Base-by-base conservation (phyloP, 2,888 invertebrate species). In the Drosophila merina region DNA sequence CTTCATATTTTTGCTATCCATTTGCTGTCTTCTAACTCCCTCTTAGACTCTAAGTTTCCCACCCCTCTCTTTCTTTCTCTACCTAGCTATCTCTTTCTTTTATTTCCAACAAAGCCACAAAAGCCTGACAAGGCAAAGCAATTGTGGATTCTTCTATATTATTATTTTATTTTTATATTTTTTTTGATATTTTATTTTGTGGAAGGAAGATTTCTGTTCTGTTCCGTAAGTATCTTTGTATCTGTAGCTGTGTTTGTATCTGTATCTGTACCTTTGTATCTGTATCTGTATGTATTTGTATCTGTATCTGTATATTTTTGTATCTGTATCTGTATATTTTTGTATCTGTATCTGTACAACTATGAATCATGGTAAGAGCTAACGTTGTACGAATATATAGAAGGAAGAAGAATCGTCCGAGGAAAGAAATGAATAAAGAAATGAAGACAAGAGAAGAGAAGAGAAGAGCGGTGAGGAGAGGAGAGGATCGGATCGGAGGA, bases 311-410 rank as follows among this genome's bases (percentile, higher is more conserved):
- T n/a, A n/a, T 31, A 25, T 30, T 7, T 20, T 36, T 40, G 28
- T 40, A 31, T 64, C 9, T 26, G 14, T 38, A n/a, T 20, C 31
- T 56, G n/a, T 48, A n/a, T n/a, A n/a, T n/a, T n/a, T n/a, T n/a
- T n/a, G 10, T 28, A 28, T 28, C 28, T 28, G 28, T 28, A 52
- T 45, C 30, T 57, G 49, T 40, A 58, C 59, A 69, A 76, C 78
- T 76, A 78, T 78, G 78, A 78, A 78, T 82, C 82, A 78, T 79
- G 82, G 68, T 70, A 72, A 82, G 72, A 51, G 84, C 79, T 68
- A 71, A 74, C 56, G 69, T 56, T 59, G 56, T 55, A 67, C 66
- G 57, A 51, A 58, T 38, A 31, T 48, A 31, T 42, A 49, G 67
- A 42, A 64, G 51, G 51, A 67, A 42, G 59, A 52, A 42, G 40